Conservation (phyloP, 1,140 invertebrate species). For the Lerema accius region DNA sequence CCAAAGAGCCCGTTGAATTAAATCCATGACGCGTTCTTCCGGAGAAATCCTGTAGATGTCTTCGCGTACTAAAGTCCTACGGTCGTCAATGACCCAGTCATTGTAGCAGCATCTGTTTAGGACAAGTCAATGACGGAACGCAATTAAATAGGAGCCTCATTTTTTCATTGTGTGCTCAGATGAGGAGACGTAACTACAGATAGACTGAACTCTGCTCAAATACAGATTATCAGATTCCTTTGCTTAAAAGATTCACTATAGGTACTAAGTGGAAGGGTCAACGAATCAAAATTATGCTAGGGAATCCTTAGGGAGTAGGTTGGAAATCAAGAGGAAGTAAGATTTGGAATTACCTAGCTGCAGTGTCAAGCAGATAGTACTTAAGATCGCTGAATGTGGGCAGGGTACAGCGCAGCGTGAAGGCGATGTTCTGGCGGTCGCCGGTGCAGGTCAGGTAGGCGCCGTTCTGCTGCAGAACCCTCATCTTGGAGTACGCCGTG, state of each 20-base stretch:
- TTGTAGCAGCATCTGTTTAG: slow-evolving; percentile 50
- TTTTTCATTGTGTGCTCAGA: not conserved
- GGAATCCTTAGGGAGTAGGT: too few relatives aligned
- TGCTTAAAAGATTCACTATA: too few relatives aligned
- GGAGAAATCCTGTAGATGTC: slow-evolving; percentile 50
- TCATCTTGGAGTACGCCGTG: slow-evolving; percentile 49
- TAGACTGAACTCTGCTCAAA: too few relatives aligned
- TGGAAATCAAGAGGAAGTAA: not conserved
- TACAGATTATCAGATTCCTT: too few relatives aligned
- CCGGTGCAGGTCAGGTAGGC: slow-evolving; percentile 49
- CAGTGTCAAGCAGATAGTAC: slow-evolving; percentile 59
- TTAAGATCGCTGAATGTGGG: slow-evolving; percentile 51
- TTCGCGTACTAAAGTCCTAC: slow-evolving; percentile 44
- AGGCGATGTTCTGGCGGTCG: slow-evolving; percentile 58
- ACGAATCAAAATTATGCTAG: too few relatives aligned
- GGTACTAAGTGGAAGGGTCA: too few relatives aligned
- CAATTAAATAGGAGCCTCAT: too few relatives aligned
- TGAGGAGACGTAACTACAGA: too few relatives aligned
- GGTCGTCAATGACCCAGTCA: slow-evolving; percentile 55
- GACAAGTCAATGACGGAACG: too few relatives aligned
- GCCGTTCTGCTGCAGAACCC: slow-evolving; percentile 56
- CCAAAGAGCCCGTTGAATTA: slow-evolving; percentile 59
- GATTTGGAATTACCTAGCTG: slow-evolving; percentile 43
- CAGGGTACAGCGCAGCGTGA: slow-evolving; percentile 54
- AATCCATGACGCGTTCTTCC: slow-evolving; percentile 53